A percentile compares a stretch with the other conserved stretches of the same genome.
These are phyloP conservation scores for Cladopsammia gracilis DNA, from an alignment of 64 coral and sea anemone species.

Conservation along the genomic window DNA sequence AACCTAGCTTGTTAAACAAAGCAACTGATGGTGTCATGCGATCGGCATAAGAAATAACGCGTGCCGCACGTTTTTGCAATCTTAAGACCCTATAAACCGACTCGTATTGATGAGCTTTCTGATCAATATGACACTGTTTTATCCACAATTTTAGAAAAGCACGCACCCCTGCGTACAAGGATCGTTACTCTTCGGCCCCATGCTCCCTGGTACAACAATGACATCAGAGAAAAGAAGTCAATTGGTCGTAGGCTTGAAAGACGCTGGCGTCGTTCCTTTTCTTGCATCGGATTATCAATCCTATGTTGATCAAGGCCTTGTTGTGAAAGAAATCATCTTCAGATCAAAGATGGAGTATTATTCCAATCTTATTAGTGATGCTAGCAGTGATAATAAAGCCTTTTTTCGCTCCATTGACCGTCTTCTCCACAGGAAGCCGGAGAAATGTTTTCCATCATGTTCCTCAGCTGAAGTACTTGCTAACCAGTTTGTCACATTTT, in stretches of 20 bases:
- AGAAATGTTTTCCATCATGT: not conserved
- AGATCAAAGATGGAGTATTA: conserved; percentile 38
- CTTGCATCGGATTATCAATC: conserved; percentile 21
- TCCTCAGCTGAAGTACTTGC: not conserved
- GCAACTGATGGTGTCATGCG: too few relatives aligned
- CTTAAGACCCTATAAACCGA: too few relatives aligned
- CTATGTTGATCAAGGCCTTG: conserved; percentile 11
- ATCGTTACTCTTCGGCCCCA: conserved; percentile 35
- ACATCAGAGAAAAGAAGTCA: conserved; percentile 39
- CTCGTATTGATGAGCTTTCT: too few relatives aligned
- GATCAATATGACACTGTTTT: conserved; percentile 56
- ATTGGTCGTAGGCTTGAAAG: conserved; percentile 36
- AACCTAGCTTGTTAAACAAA: too few relatives aligned
- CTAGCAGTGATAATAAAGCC: conserved; percentile 2
- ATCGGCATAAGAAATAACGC: too few relatives aligned
- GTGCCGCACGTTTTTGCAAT: too few relatives aligned
- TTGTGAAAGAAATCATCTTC: conserved; percentile 18
- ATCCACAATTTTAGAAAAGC: conserved; percentile 34
- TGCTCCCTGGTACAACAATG: conserved; percentile 44
- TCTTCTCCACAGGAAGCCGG: conserved; percentile 15
- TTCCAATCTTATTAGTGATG: conserved; percentile 13
- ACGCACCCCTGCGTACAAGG: conserved; percentile 38
- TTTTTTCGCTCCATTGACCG: not conserved
- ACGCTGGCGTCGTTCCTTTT: conserved; percentile 37
- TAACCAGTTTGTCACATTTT: not conserved